Evolutionary conservation across 2,113 vertebrate species (phyloP).

Genomic region (Zosterops pallidus): DNA sequence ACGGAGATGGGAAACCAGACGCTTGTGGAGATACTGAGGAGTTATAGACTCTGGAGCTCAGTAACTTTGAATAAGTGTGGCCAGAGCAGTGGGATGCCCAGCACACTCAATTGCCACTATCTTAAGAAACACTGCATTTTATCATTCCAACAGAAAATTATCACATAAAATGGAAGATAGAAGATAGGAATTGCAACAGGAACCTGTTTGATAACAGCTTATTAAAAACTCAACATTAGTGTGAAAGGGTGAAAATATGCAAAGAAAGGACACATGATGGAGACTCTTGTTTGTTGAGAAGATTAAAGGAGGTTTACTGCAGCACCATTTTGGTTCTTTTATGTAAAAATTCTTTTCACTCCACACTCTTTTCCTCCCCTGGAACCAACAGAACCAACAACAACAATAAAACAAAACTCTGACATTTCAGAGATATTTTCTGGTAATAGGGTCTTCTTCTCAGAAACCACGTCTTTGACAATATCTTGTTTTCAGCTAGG

Average conservation of each 20-base stretch:
- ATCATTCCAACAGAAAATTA: neutral
- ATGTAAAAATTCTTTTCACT: neutral
- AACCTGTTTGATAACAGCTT: neutral
- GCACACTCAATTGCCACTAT: neutral
- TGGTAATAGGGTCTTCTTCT: neutral
- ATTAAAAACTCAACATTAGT: accelerated
- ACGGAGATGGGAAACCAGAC: neutral
- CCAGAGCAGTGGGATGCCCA: neutral
- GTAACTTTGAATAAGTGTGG: neutral
- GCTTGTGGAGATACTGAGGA: neutral
- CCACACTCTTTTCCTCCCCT: neutral
- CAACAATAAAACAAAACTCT: neutral
- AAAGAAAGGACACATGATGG: accelerated
- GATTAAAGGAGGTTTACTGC: neutral
- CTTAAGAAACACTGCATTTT: neutral
- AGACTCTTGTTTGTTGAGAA: neutral
- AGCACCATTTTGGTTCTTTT: neutral
- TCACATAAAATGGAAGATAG: neutral
- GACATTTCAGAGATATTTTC: neutral
- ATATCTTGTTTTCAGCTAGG: neutral
- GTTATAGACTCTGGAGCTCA: neutral
- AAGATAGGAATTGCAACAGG: neutral
- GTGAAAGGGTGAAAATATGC: neutral
- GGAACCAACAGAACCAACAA: neutral
- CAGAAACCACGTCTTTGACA: neutral